phyloP scores from a whole-genome alignment of 2,113 vertebrate genomes.

The Sphyrna mokarran region DNA sequence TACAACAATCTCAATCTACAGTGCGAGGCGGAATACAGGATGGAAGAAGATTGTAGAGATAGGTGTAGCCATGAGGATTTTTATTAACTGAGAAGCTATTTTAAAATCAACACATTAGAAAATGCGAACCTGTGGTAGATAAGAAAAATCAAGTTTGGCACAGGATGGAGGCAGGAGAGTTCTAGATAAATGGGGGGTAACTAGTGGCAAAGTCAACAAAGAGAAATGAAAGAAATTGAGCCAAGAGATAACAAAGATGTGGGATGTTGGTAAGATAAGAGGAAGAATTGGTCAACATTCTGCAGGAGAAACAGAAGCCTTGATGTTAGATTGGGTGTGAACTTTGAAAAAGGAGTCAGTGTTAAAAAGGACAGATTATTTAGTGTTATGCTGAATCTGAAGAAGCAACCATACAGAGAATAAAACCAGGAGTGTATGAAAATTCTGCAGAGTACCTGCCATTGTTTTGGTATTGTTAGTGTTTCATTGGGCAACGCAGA shows the following conservation, averaged over 20 bases:
- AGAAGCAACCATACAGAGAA: not conserved
- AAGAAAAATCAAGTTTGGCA: too few species aligned
- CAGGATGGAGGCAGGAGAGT: not conserved
- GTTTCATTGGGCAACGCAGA: not conserved
- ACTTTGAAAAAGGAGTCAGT: not conserved
- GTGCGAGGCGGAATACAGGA: not conserved
- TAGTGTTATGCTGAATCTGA: not conserved
- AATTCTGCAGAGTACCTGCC: too few species aligned
- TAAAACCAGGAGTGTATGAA: not conserved
- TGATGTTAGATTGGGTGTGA: not conserved
- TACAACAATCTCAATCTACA: not conserved
- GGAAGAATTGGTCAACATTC: not conserved
- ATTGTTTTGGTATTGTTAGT: too few species aligned
- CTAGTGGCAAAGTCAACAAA: not conserved
- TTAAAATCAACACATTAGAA: not conserved
- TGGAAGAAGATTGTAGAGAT: not conserved
- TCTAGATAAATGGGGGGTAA: not conserved
- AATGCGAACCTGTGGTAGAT: not conserved
- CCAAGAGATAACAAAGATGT: not conserved
- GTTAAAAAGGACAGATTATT: not conserved
- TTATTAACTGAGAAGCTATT: not conserved
- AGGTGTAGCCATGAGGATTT: not conserved
- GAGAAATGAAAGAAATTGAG: not conserved
- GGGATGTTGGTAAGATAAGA: not conserved
- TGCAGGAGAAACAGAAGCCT: not conserved